phyloP scores from a whole-genome alignment of 2,113 vertebrate genomes.

The Uropsilus gracilis region DNA sequence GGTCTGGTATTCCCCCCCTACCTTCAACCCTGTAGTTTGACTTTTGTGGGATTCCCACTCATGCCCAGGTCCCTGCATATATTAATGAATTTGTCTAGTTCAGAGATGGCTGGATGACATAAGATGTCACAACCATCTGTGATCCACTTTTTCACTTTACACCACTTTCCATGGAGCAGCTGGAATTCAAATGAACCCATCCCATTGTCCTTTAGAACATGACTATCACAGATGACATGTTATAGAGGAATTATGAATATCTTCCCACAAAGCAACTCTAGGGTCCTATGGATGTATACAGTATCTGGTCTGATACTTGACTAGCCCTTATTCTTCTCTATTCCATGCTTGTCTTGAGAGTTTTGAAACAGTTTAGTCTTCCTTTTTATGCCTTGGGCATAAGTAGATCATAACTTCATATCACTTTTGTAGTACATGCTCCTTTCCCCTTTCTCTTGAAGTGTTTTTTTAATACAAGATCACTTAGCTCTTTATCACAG shows the following conservation, averaged over 20 bases:
- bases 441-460: background rate
- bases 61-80: slow-evolving; percentile 33
- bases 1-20: slow-evolving; percentile 74
- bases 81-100: slow-evolving; percentile 12
- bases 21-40: slow-evolving; percentile 13
- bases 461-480: background rate
- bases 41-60: slow-evolving; percentile 70
- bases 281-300: background rate
- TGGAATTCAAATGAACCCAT: background rate
- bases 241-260: background rate
- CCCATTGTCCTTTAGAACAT: background rate
- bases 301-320: background rate
- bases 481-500: background rate
- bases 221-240: background rate
- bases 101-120: background rate
- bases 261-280: background rate
- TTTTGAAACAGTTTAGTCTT: background rate
- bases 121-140: background rate
- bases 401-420: background rate
- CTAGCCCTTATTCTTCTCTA: background rate
- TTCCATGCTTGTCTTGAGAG: background rate
- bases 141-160: background rate
- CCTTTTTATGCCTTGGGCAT: background rate
- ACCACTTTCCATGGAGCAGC: background rate
- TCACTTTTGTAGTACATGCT: background rate